phyloP scores from a whole-genome alignment of 1,140 invertebrate species.

The Ostrea edulis region DNA sequence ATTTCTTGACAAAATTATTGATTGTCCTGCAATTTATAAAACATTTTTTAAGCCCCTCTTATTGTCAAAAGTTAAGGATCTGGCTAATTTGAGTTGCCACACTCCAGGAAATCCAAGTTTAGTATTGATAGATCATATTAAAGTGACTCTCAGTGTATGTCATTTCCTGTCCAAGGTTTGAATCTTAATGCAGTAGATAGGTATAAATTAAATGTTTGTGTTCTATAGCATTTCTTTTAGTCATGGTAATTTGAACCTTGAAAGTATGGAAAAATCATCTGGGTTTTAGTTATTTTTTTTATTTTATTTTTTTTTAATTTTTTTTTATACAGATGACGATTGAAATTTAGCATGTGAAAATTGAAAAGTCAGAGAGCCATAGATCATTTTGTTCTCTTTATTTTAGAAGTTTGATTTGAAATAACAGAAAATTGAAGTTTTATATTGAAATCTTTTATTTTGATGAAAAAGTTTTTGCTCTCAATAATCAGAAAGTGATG shows the following conservation, averaged over 20 bases:
- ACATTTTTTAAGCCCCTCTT: constrained; percentile 23
- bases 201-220: constrained; percentile 18
- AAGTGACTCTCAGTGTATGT: constrained; percentile 11
- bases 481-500: neutral
- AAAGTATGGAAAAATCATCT: neutral
- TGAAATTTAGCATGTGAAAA: neutral
- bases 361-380: neutral
- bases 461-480: neutral
- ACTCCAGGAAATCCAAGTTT: constrained; percentile 25
- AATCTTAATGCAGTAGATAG: neutral
- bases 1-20: constrained; percentile 46
- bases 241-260: neutral
- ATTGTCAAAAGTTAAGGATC: constrained; percentile 37
- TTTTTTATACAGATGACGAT: neutral
- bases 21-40: constrained; percentile 37
- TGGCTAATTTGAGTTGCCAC: constrained; percentile 33
- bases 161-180: constrained; percentile 1
- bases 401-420: neutral
- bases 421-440: neutral
- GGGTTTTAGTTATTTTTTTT: too few species aligned
- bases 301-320: neutral
- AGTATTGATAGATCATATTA: constrained; percentile 15
- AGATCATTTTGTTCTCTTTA: neutral
- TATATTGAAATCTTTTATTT: neutral
- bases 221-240: constrained; percentile 1